A percentile compares a stretch with the other conserved stretches of the same genome.
Conservation (phyloP, 2,113 vertebrate genomes). For the Burhinus bistriatus region DNA sequence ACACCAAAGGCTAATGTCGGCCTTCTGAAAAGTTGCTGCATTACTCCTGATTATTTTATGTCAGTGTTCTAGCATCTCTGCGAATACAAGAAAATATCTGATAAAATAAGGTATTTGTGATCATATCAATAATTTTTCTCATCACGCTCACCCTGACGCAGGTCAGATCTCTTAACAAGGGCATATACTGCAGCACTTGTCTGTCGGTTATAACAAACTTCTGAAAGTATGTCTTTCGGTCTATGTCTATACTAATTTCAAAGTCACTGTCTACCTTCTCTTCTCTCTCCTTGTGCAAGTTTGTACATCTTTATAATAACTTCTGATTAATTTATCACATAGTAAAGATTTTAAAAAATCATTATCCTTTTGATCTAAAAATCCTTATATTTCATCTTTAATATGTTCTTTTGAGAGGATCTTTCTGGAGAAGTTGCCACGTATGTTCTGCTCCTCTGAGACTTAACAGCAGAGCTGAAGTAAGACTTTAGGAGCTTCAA, state of each 20-base stretch:
- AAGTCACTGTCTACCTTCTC: conserved; percentile 65
- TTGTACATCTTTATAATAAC: conserved; percentile 76
- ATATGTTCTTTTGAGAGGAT: conserved; percentile 75
- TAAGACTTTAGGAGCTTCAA: conserved; percentile 56
- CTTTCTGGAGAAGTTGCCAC: conserved; percentile 74
- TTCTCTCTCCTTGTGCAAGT: conserved; percentile 61
- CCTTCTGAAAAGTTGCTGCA: neutral
- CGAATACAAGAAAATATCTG: neutral
- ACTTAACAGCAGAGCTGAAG: conserved; percentile 53
- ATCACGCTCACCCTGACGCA: neutral
- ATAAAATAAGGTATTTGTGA: neutral
- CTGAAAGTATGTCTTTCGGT: neutral
- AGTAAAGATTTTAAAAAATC: conserved; percentile 80
- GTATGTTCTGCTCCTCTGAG: conserved; percentile 72
- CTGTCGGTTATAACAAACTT: neutral
- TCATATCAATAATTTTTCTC: neutral
- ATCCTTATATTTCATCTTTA: conserved; percentile 84
- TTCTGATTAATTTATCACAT: conserved; percentile 81
- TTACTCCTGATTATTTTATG: neutral
- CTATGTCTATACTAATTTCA: conserved; percentile 63
- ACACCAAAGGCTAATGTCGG: neutral
- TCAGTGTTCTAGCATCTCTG: neutral
- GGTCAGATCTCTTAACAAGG: neutral
- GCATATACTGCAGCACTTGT: neutral
- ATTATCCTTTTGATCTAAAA: conserved; percentile 83